Evolutionary conservation across 1,140 invertebrate species (phyloP).

Genomic region (Drosophila ananassae): DNA sequence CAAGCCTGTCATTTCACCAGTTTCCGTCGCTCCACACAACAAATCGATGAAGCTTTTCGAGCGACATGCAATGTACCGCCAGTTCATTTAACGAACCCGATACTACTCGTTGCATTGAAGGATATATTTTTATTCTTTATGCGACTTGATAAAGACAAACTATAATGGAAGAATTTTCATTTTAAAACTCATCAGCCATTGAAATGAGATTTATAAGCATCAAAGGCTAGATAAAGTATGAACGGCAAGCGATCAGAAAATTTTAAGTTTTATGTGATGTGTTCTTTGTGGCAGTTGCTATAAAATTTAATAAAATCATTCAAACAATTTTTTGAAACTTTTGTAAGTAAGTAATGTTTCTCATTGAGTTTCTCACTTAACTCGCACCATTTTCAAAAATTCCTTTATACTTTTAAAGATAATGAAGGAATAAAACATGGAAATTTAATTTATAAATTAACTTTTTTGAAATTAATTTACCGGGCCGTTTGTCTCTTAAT

Average conservation of each 20-base stretch:
- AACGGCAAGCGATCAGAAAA: no score
- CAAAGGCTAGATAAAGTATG: neutral
- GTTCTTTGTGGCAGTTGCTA: no score
- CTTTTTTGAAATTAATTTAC: slow-evolving; percentile 7
- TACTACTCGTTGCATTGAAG: neutral
- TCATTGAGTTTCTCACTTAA: no score
- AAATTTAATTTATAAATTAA: neutral
- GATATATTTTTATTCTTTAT: slow-evolving; percentile 11
- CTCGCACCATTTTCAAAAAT: no score
- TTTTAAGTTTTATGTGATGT: no score
- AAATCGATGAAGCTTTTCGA: slow-evolving; percentile 27
- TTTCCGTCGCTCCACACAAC: slow-evolving; percentile 7
- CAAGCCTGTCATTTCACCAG: slow-evolving; percentile 38
- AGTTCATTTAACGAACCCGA: slow-evolving; percentile 32
- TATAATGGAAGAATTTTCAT: neutral
- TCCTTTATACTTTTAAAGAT: no score
- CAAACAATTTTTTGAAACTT: no score
- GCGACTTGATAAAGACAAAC: neutral
- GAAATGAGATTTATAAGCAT: neutral
- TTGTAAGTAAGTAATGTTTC: no score
- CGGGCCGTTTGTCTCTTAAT: slow-evolving; percentile 14
- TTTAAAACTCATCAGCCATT: neutral
- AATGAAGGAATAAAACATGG: neutral
- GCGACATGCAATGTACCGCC: slow-evolving; percentile 21
- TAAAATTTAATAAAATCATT: no score